Evolutionary conservation across 2,888 invertebrate genomes (phyloP), one percentile per base, ranked within the genome.

Genomic region (Pollenia labialis): DNA sequence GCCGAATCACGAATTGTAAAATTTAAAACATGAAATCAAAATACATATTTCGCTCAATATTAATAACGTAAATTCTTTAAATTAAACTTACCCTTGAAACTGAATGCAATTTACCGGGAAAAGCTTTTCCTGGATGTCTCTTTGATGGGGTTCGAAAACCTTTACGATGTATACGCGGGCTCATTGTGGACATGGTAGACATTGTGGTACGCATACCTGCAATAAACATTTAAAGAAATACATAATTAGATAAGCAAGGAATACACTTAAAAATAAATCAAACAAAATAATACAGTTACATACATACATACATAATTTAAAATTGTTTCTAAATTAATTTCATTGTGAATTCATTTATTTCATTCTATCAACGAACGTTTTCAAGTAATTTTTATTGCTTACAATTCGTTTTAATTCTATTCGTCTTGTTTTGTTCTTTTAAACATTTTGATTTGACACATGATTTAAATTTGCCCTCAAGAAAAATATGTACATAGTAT

Each of bases 141-240:
- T 96, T 95, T 91, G 96, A 95, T 75, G 96, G 95, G 90, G 95
- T 95, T 85, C 96, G 95, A 93, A 96, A 95, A 89, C 95, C 95
- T 91, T 95, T 95, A 88, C 95, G 94, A 93, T 96, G 96, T 87
- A 95, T 95, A 89, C 96, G 95, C 75, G 95, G 94, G 90, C 95
- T 95, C 94, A 95, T 95, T 88, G 95, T 95, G 81, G 96, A 95
- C 90, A 95, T 94, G 90, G 96, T 95, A 87, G 96, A 95, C 94
- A 96, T 95, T 90, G 96, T 96, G 96, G 96, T 96, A 94, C 95
- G 95, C 95, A 95, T 95, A 93, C 95, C 95, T 95, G 94, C 3
- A 91, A 91, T 68, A 76, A n/a, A 56, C 80, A 68, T 16, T 52
- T 11, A 60, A 50, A 64, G 74, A 80, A 14, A 71, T 75, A 79